Percentiles rank a stretch among this genome's conserved stretches.
phyloP scores from a whole-genome alignment of 2,797 vertebrate species.

The Sebastiscus tertius region DNA sequence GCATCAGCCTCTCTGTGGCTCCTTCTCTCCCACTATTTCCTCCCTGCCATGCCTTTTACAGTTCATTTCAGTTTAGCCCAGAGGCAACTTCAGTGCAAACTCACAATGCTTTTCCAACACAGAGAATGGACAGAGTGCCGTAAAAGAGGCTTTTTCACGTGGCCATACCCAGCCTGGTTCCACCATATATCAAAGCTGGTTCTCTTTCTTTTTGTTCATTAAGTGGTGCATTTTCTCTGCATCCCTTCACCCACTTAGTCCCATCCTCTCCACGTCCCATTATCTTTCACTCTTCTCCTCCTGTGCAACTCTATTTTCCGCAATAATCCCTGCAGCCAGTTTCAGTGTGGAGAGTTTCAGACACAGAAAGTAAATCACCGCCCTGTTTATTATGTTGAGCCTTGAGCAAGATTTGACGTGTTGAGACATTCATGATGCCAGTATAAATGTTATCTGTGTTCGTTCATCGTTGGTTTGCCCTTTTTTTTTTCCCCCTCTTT shows the following conservation, averaged over 20 bases:
- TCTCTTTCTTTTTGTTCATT: constrained; percentile 19
- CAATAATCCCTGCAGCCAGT: constrained; percentile 14
- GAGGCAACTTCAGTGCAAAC: constrained; percentile 37
- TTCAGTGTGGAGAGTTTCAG: constrained; percentile 29
- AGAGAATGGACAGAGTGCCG: neutral
- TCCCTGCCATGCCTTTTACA: constrained; percentile 35
- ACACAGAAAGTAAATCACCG: neutral
- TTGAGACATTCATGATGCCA: neutral
- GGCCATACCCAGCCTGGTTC: constrained; percentile 13
- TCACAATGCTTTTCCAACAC: constrained; percentile 22
- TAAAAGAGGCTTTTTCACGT: constrained; percentile 26
- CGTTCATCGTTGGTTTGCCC: neutral
- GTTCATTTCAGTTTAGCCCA: constrained; percentile 52
- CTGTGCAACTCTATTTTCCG: constrained; percentile 22
- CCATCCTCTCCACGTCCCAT: constrained; percentile 47
- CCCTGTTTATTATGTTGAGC: neutral
- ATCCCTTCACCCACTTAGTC: constrained; percentile 43
- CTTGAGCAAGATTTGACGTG: neutral
- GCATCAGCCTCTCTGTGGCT: constrained; percentile 59
- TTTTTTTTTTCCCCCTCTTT: neutral
- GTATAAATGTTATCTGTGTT: neutral
- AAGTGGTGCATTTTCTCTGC: constrained; percentile 43
- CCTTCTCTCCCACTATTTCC: constrained; percentile 31
- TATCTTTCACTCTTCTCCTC: constrained; percentile 28
- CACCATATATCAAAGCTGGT: constrained; percentile 16